A percentile compares a stretch with the other conserved stretches of the same genome.
These are phyloP conservation scores for Hippocampus zosterae DNA, from an alignment of 2,113 vertebrate genomes.

Conservation along the genomic window DNA sequence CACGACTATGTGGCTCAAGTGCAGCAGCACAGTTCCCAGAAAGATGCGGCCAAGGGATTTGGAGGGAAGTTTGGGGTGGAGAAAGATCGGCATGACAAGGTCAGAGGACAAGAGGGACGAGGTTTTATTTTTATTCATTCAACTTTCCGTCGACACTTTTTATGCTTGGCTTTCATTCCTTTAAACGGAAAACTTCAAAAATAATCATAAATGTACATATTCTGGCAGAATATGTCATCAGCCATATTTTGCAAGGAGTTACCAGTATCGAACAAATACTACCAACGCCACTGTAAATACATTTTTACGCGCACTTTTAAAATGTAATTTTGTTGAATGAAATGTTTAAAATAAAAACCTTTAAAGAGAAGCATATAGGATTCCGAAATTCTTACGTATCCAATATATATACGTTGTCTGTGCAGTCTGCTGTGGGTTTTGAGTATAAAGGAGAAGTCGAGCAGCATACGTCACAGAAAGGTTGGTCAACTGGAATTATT, in stretches of 20 bases:
- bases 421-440: constrained; percentile 87
- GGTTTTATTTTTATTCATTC: background rate
- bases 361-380: background rate
- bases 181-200: too few relatives aligned
- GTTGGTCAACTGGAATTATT: constrained; percentile 41
- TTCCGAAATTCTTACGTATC: background rate
- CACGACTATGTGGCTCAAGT: constrained; percentile 82
- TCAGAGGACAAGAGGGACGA: constrained; percentile 41
- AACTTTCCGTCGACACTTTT: background rate
- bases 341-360: too few relatives aligned
- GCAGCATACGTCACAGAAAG: constrained; percentile 90
- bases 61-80: constrained; percentile 92
- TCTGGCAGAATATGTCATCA: too few relatives aligned
- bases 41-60: constrained; percentile 85
- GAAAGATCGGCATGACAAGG: constrained; percentile 87
- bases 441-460: constrained; percentile 90
- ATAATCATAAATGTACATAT: too few relatives aligned
- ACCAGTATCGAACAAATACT: too few relatives aligned
- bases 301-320: too few relatives aligned
- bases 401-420: constrained; percentile 6
- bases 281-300: too few relatives aligned
- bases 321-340: too few relatives aligned
- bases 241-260: too few relatives aligned
- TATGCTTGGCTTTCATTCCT: background rate
- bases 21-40: constrained; percentile 89